Percentiles rank a stretch among this genome's conserved stretches.
Evolutionary conservation across 92 coral and sea anemone species (phyloP).

Genomic region (Epizoanthus stellaris): DNA sequence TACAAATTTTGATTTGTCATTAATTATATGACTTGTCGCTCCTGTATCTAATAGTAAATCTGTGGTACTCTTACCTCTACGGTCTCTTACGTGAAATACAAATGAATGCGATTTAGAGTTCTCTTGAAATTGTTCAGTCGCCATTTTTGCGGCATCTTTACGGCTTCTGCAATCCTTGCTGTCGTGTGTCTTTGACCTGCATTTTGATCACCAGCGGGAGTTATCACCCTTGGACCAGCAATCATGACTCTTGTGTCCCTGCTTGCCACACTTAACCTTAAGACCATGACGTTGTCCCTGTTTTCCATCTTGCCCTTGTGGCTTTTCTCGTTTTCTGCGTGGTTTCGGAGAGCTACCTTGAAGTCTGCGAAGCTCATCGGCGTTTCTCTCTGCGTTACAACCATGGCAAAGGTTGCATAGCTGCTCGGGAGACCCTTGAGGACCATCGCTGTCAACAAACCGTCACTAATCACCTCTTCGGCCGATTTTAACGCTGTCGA

Average conservation of each 20-base stretch:
- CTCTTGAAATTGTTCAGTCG: conserved; percentile 1
- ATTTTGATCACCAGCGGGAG: background rate
- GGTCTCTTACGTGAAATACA: background rate
- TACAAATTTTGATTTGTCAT: conserved; percentile 38
- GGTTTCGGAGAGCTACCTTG: conserved; percentile 55
- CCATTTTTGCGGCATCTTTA: conserved; percentile 11
- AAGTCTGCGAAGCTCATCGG: conserved; percentile 54
- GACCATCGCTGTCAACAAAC: conserved; percentile 31
- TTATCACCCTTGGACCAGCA: too few species aligned
- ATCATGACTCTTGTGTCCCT: too few species aligned
- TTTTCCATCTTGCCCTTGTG: too few species aligned
- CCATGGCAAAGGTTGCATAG: conserved; percentile 52
- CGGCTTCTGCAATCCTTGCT: background rate
- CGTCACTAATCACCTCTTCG: conserved; percentile 29
- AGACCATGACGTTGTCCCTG: conserved; percentile 27
- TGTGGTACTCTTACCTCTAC: background rate
- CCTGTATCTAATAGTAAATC: conserved; percentile 18
- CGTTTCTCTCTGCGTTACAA: conserved; percentile 48
- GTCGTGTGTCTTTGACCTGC: background rate
- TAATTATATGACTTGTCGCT: conserved; percentile 40
- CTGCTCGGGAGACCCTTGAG: too few species aligned
- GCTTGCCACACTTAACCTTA: too few species aligned
- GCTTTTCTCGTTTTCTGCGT: conserved; percentile 54
- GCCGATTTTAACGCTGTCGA: conserved; percentile 52
- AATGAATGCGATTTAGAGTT: background rate